Conservation (phyloP, 2,888 invertebrate species). For the Xestobium rufovillosum region DNA sequence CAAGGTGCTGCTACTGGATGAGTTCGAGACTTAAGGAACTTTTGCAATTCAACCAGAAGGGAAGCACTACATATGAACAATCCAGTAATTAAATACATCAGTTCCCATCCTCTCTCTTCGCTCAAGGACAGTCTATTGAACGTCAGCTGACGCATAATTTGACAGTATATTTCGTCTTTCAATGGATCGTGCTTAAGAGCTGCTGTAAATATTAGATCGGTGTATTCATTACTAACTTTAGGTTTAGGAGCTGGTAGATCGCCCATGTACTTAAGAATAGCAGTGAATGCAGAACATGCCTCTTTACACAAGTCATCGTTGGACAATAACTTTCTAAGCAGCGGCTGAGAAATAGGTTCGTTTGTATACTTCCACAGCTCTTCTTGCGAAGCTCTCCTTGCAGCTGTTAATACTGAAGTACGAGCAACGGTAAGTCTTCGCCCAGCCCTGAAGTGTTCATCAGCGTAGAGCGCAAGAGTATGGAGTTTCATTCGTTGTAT, state of each 20-base stretch:
- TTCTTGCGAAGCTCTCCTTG: constrained; percentile 56
- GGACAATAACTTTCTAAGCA: constrained; percentile 65
- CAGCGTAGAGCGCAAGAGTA: constrained; percentile 76
- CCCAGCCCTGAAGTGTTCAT: constrained; percentile 64
- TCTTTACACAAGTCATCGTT: constrained; percentile 65
- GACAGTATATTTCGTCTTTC: constrained; percentile 88
- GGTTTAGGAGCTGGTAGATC: constrained; percentile 79
- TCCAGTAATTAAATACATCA: constrained; percentile 86
- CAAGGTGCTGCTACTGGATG: constrained; percentile 76
- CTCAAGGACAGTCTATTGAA: constrained; percentile 76
- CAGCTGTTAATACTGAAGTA: constrained; percentile 57
- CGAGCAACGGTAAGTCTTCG: constrained; percentile 49
- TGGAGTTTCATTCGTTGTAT: constrained; percentile 64
- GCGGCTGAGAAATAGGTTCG: constrained; percentile 75
- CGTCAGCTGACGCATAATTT: constrained; percentile 89
- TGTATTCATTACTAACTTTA: constrained; percentile 71
- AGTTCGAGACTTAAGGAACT: constrained; percentile 66
- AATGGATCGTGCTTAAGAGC: constrained; percentile 68
- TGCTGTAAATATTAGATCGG: constrained; percentile 79
- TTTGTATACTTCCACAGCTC: constrained; percentile 78
- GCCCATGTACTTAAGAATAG: constrained; percentile 82
- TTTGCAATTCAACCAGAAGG: constrained; percentile 66
- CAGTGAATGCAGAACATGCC: constrained; percentile 66
- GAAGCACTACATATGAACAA: constrained; percentile 72
- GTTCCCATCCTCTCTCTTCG: constrained; percentile 90